Conservation (phyloP, 2,888 invertebrate species). For the Eledone cirrhosa region DNA sequence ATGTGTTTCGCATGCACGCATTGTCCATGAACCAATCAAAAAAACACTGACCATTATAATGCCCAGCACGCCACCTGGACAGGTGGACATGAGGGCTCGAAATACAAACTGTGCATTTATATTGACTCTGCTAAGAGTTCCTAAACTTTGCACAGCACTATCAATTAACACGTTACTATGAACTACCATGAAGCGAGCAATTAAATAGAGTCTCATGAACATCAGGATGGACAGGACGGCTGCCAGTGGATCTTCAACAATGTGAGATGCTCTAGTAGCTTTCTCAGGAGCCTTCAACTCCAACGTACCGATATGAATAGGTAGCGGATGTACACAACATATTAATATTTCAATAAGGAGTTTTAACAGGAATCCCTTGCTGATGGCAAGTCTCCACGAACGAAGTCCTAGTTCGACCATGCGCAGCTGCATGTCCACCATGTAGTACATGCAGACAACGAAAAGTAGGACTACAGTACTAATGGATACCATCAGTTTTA, state of each 20-base stretch:
- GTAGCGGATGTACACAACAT: slow-evolving; percentile 54
- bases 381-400: slow-evolving; percentile 52
- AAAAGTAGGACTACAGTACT: slow-evolving; percentile 48
- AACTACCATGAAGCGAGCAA: slow-evolving; percentile 52
- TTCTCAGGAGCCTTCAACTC: slow-evolving; percentile 37
- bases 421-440: slow-evolving; percentile 48
- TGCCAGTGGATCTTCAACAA: slow-evolving; percentile 46
- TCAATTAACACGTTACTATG: slow-evolving; percentile 56
- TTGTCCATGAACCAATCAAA: slow-evolving; percentile 52
- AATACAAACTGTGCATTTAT: slow-evolving; percentile 59
- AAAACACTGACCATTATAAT: slow-evolving; percentile 52
- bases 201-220: slow-evolving; percentile 53
- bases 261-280: slow-evolving; percentile 37
- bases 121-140: slow-evolving; percentile 54
- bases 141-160: slow-evolving; percentile 56
- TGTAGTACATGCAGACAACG: slow-evolving; percentile 47
- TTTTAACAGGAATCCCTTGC: slow-evolving; percentile 45
- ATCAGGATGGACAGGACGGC: slow-evolving; percentile 54
- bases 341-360: slow-evolving; percentile 46
- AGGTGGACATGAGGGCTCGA: slow-evolving; percentile 52
- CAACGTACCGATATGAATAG: slow-evolving; percentile 47
- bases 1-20: slow-evolving; percentile 54
- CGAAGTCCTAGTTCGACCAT: slow-evolving; percentile 50
- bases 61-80: slow-evolving; percentile 48
- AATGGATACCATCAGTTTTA: slow-evolving; percentile 49